Evolutionary conservation across 2,888 invertebrate genomes (phyloP), one percentile per base, ranked within the genome.

Genomic region (Ditylenchus weischeri): DNA sequence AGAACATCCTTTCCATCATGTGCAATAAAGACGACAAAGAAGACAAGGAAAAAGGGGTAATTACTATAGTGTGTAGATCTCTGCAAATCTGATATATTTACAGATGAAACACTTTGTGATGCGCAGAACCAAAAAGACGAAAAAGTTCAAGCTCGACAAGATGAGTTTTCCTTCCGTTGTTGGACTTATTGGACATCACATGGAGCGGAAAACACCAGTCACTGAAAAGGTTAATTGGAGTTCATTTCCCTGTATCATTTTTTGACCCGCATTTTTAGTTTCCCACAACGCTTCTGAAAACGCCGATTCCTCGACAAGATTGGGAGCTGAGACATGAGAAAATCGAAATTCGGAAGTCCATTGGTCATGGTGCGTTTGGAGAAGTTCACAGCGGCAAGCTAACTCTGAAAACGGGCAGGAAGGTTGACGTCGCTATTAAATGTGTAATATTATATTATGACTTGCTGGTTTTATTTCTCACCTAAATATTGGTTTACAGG

Each of bases 31-130:
- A 43, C 19, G 64, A 59, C n/a, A 59, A 36, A 19, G 47, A 21
- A 35, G 60, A 43, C 43, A 43, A 43, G 43, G 43, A 43, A 43
- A 43, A 15, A 43, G 43, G 43, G 43, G 43, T 43, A 43, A 43
- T 43, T 43, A 8, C 11, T 43, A 13, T 29, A 29, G 2, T 29
- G 29, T 29, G 29, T 2, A 5, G 3, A 29, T 29, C 29, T 4
- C 29, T 29, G 29, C 29, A 29, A 29, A 4, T 2, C 29, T 29
- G 29, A 29, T 29, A 2, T 29, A 29, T 29, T 29, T 29, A 2
- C 43, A 51, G 51, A 54, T 72, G 57, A 75, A 75, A 61, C 75
- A 75, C 58, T 75, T 72, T 58, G 75, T 74, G 43, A 69, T 75
- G 57, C 73, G 67, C 23, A 13, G 61, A 19, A 69, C 69, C 21